A percentile compares a stretch with the other conserved stretches of the same genome.
Conservation (phyloP, 2,113 vertebrate genomes). For the Hypomesus transpacificus region DNA sequence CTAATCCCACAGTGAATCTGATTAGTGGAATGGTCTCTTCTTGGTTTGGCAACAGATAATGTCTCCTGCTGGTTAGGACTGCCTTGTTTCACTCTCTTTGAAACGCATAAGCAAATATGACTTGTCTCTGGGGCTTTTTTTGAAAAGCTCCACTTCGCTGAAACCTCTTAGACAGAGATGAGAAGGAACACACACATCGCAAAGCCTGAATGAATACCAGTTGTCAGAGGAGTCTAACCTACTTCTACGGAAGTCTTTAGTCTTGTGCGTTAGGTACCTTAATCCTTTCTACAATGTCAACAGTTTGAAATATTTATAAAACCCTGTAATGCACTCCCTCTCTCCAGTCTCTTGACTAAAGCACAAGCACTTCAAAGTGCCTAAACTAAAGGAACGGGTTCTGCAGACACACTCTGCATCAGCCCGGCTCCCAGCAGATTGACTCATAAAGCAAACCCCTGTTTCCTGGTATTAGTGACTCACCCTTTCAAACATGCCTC, state of each 20-base stretch:
- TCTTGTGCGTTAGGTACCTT: background rate
- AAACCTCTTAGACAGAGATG: background rate
- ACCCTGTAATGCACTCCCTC: background rate
- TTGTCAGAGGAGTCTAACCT: background rate
- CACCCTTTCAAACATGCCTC: background rate
- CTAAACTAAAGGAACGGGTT: background rate
- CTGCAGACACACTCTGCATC: background rate
- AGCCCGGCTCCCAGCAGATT: too few species aligned
- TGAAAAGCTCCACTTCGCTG: background rate
- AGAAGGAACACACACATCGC: background rate
- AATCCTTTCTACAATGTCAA: background rate
- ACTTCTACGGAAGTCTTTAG: background rate
- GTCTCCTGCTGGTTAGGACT: background rate
- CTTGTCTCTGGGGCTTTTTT: background rate
- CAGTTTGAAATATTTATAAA: background rate
- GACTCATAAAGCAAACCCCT: background rate
- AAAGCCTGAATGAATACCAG: background rate
- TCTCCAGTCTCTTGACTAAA: background rate
- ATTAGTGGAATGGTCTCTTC: background rate
- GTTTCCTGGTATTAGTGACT: constrained; percentile 5
- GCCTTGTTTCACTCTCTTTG: background rate
- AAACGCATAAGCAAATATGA: background rate
- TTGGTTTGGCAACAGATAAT: background rate
- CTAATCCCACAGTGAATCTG: constrained; percentile 1
- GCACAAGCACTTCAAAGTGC: background rate